Evolutionary conservation across 2,888 invertebrate genomes (phyloP), one percentile per base, ranked within the genome.

Genomic region (Drosophila borborema): DNA sequence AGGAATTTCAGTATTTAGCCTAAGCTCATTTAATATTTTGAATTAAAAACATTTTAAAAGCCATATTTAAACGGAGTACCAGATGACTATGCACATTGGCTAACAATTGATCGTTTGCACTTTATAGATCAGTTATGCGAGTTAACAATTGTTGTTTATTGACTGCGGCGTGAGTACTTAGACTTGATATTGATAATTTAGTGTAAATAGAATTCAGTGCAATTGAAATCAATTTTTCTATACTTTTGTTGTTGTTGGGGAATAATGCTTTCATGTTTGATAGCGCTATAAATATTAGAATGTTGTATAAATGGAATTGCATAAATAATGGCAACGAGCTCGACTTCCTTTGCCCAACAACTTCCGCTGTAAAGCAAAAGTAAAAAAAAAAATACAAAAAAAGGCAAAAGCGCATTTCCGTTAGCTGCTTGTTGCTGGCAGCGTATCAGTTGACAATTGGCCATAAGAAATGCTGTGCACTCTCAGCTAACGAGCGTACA

Each of bases 371-470:
- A 65, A 61, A 64, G 56, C 60, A 64, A 59, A 51, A 67, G 66
- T 66, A 46, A 60, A 14, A 28, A 31, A n/a, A 31, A 1, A 40
- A 60, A 16, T 8, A 40, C n/a, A 40, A 40, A 9, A 16, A 40
- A 56, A 51, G 53, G 63, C 74, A 77, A 82, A 69, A 71, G 73
- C 73, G 77, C 83, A 86, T 80, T 80, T 82, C 82, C 82, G 86
- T 64, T 82, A 63, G 53, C 16, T 38, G 77, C 75, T 64, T 68
- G 74, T 66, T 67, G 82, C 74, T 78, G 74, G 63, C 72, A 71
- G 81, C 78, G 63, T 81, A 81, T 81, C 81, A 81, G 59, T 72
- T 72, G 72, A 72, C 84, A 84, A 81, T 82, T 80, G 80, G 65
- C 80, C 81, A 81, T 77, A 68, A 72, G 81, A 77, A 77, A 77